Evolutionary conservation across 2,797 vertebrate species (phyloP), one percentile per base, ranked within the genome.

Genomic region (Aselliscus stoliczkanus): DNA sequence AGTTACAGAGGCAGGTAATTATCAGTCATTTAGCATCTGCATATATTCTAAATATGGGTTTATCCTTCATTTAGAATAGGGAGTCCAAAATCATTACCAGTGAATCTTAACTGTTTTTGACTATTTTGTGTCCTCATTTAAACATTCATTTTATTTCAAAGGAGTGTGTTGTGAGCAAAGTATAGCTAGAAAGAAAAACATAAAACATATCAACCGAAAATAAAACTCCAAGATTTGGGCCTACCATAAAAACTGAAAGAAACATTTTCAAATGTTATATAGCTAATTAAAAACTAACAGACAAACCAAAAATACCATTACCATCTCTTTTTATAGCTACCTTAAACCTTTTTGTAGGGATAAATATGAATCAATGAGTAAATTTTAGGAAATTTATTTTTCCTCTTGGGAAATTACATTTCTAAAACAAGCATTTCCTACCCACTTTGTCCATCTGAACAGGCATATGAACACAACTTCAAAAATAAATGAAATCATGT

Each of bases 391-490:
- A 69, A 37, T 72, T 50, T 93, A 29, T 72, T 87, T 76, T 73
- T 75, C 42, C 37, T 70, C 39, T 85, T 92, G 42, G 29, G 42
- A 83, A 90, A 94, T 92, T 81, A 42, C 6, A 52, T 67, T 96
- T 92, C 34, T 90, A 77, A 95, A 95, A 80, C 76, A 93, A 96
- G 73, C 44, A 72, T 79, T 84, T 96, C 39, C 56, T 88, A 88
- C 11, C 10, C 10, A 69, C 44, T 6, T 25, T 75, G 67, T 67
- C 25, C n/a, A 72, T 75, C n/a, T 90, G n/a, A 79, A 83, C 13
- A 88, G 25, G 8, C 69, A 70, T 56, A 75, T 84, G 92, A 94
- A 94, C 37, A 75, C 21, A 52, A 75, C 84, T 31, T 82, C 18
- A 81, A 93, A 96, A 82, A 81, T 82, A 76, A 83, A 77, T 18